A percentile compares a stretch with the other conserved stretches of the same genome.
Conservation (phyloP, 2,113 vertebrate genomes). For the Nyctibius bracteatus region DNA sequence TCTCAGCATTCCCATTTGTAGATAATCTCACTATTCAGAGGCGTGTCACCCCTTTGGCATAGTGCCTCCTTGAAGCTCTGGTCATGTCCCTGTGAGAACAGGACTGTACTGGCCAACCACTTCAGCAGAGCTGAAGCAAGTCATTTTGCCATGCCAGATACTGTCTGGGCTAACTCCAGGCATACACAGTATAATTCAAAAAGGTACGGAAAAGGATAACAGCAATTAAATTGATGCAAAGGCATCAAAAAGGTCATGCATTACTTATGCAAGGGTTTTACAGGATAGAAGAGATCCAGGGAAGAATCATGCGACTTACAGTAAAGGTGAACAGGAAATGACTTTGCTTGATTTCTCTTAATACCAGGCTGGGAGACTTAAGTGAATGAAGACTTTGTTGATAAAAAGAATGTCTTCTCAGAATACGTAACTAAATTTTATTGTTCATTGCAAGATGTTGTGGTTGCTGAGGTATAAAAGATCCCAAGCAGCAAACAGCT, state of each 20-base stretch:
- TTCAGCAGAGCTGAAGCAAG: not conserved
- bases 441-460: not conserved
- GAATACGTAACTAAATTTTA: not conserved
- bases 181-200: not conserved
- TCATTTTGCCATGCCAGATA: rapidly evolving
- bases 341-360: not conserved
- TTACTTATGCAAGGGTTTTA: not conserved
- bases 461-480: not conserved
- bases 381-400: not conserved
- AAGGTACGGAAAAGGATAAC: not conserved
- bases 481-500: not conserved
- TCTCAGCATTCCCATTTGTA: not conserved
- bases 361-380: not conserved
- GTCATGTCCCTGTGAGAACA: rapidly evolving
- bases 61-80: not conserved
- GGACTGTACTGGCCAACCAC: not conserved
- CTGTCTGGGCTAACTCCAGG: not conserved
- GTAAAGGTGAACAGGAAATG: not conserved
- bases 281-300: not conserved
- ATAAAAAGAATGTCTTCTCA: not conserved
- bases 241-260: not conserved
- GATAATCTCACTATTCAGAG: not conserved
- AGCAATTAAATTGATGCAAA: not conserved
- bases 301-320: not conserved
- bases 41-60: rapidly evolving